These are phyloP conservation scores for Albula glossodonta DNA, from an alignment of 2,113 vertebrate genomes.

Conservation along the genomic window DNA sequence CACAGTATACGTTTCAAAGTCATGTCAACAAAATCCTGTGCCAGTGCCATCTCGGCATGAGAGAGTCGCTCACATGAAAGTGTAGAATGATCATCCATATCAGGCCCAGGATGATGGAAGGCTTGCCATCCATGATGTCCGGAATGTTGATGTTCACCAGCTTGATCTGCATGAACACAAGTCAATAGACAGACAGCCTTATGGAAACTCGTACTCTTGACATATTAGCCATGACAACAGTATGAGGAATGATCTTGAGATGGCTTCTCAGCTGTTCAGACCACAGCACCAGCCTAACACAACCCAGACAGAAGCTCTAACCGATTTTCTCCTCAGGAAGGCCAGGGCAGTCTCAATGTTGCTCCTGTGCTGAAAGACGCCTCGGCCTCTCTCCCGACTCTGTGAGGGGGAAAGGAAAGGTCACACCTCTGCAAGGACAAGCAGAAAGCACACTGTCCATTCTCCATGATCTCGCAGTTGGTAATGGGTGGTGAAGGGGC, in stretches of 20 bases:
- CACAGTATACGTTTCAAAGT: neutral
- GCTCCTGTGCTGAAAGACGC: slow-evolving; percentile 86
- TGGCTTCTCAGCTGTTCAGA: neutral
- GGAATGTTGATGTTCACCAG: slow-evolving; percentile 95
- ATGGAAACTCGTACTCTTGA: neutral
- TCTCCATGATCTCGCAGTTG: neutral
- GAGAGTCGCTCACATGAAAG: slow-evolving; percentile 85
- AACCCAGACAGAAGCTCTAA: slow-evolving; percentile 56
- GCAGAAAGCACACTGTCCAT: neutral
- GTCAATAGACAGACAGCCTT: neutral
- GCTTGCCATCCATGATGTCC: slow-evolving; percentile 91
- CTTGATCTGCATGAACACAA: slow-evolving; percentile 77
- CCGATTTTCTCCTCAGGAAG: slow-evolving; percentile 86
- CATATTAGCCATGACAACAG: slow-evolving; percentile 7
- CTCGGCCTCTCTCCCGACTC: slow-evolving; percentile 85
- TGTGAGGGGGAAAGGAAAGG: slow-evolving; percentile 54
- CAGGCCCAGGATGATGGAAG: slow-evolving; percentile 93
- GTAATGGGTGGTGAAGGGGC: neutral
- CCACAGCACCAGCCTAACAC: too few species aligned
- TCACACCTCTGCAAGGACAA: neutral
- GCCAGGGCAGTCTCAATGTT: slow-evolving; percentile 88
- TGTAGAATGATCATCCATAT: slow-evolving; percentile 96
- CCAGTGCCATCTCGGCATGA: neutral
- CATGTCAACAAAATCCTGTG: neutral
- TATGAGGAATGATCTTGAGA: neutral